Percentiles rank a stretch among this genome's conserved stretches.
These are phyloP conservation scores for Gasterosteus nipponicus DNA, from an alignment of 2,113 vertebrate genomes.

Conservation along the genomic window DNA sequence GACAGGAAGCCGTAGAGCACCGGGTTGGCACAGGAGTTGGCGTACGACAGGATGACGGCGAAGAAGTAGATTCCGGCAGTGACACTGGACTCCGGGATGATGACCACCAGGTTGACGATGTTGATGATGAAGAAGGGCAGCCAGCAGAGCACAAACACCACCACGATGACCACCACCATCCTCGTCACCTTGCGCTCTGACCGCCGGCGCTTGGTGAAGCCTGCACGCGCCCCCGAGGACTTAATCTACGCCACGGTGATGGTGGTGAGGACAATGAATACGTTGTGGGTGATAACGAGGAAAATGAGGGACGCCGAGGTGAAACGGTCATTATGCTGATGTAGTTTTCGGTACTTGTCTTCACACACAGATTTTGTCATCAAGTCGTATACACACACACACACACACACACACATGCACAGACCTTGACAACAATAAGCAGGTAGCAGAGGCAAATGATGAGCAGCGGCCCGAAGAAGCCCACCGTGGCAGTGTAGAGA, in stretches of 20 bases:
- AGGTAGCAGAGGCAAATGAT: constrained; percentile 96
- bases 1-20: constrained; percentile 93
- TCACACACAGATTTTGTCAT: constrained; percentile 7
- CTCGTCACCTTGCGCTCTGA: constrained; percentile 91
- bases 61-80: constrained; percentile 90
- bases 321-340: neutral
- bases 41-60: constrained; percentile 90
- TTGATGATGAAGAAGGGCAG: constrained; percentile 94
- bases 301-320: neutral
- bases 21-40: constrained; percentile 96
- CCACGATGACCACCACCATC: constrained; percentile 95
- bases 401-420: neutral
- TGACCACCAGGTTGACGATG: constrained; percentile 91
- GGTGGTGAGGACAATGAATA: neutral
- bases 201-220: constrained; percentile 86
- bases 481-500: constrained; percentile 89
- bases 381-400: neutral
- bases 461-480: constrained; percentile 91
- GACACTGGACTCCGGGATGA: constrained; percentile 87
- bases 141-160: constrained; percentile 95
- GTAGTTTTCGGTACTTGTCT: constrained; percentile 1
- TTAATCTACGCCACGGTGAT: constrained; percentile 81
- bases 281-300: neutral
- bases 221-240: constrained; percentile 83
- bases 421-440: constrained; percentile 87